Conservation (phyloP, 37 sponge, comb jelly and placozoan genomes). For the Ianthella basta region DNA sequence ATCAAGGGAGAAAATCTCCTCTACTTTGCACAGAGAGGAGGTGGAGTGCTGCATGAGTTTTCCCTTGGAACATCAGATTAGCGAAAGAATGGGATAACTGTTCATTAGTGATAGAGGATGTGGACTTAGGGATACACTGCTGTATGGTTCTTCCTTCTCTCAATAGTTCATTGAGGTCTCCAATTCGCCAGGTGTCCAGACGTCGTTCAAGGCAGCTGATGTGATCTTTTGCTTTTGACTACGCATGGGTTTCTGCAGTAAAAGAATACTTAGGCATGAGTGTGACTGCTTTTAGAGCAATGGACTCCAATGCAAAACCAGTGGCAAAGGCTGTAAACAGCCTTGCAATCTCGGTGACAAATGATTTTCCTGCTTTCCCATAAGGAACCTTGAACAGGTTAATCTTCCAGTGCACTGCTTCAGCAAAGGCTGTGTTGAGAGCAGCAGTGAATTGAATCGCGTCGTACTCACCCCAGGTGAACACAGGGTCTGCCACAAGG, state of each 20-base stretch:
- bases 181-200: slow-evolving; percentile 15
- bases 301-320: slow-evolving; percentile 30
- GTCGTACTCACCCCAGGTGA: slow-evolving; percentile 5
- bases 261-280: slow-evolving; percentile 42
- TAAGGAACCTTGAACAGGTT: slow-evolving; percentile 34
- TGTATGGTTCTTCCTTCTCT: slow-evolving; percentile 38
- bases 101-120: not conserved
- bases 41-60: slow-evolving; percentile 27
- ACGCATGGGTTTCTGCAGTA: slow-evolving; percentile 32
- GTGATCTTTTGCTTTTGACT: slow-evolving; percentile 40
- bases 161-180: slow-evolving; percentile 37
- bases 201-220: slow-evolving; percentile 35
- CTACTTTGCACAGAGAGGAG: slow-evolving; percentile 28
- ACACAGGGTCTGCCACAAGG: not conserved
- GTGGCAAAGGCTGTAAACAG: slow-evolving; percentile 37
- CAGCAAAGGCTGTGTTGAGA: slow-evolving; percentile 13
- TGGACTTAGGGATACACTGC: slow-evolving; percentile 12
- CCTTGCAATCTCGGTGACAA: slow-evolving; percentile 36
- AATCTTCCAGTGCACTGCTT: slow-evolving; percentile 44
- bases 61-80: slow-evolving; percentile 42
- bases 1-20: slow-evolving; percentile 8
- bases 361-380: slow-evolving; percentile 39
- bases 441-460: not conserved
- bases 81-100: slow-evolving; percentile 18
- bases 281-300: slow-evolving; percentile 41